phyloP scores from a whole-genome alignment of 2,797 vertebrate genomes.

The Argya squamiceps region DNA sequence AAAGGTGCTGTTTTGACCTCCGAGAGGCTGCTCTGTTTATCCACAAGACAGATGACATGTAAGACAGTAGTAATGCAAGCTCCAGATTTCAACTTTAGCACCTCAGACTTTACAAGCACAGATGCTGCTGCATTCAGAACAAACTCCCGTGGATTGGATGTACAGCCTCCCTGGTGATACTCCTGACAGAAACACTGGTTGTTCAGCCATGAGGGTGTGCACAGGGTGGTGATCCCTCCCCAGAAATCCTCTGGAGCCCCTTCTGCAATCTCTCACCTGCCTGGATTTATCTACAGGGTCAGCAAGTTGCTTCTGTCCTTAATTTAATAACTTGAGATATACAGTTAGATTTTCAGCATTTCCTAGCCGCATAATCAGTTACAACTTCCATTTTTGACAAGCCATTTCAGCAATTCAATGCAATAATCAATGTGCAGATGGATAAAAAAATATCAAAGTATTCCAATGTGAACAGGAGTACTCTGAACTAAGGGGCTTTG shows the following conservation, averaged over 20 bases:
- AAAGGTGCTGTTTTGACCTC: slow-evolving; percentile 35
- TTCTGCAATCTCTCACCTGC: not conserved
- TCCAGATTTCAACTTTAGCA: slow-evolving; percentile 24
- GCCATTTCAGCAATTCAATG: not conserved
- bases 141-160: accelerated
- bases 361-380: not conserved
- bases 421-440: not conserved
- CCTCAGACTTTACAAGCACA: not conserved
- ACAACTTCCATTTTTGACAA: not conserved
- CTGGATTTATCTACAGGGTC: not conserved
- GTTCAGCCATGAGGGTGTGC: not conserved
- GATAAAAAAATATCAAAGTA: not conserved
- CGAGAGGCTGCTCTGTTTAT: slow-evolving; percentile 1
- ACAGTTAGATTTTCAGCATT: not conserved
- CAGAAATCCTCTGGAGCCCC: not conserved
- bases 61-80: slow-evolving; percentile 24
- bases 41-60: slow-evolving; percentile 1
- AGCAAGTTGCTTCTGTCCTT: not conserved
- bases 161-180: not conserved
- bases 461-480: not conserved
- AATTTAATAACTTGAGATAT: not conserved
- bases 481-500: not conserved
- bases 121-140: not conserved
- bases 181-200: not conserved
- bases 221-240: not conserved